Evolutionary conservation across 1,140 invertebrate genomes (phyloP), one percentile per base, ranked within the genome.

Genomic region (Pomacea maculata): DNA sequence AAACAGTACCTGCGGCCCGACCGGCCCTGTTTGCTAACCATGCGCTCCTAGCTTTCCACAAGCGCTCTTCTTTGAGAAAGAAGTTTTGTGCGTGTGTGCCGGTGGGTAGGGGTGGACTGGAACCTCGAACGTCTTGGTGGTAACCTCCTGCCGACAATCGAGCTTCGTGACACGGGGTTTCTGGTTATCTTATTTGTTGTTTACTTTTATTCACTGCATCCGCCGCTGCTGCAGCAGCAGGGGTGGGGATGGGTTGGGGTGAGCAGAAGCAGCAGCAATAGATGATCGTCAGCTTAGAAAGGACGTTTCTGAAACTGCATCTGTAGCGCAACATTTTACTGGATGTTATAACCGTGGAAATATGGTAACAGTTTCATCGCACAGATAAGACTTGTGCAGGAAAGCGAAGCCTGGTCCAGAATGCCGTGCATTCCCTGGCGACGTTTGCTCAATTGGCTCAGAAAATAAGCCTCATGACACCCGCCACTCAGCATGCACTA

Each of bases 381-480:
- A 17, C 15, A 11, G 57, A 61, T 61, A 61, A 61, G 57, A 61
- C 57, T 11, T 61, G 57, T 1, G 15, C 57, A 61, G 15, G 57
- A 61, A 61, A 11, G 11, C 57, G 57, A 61, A 17, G 15, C 11
- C 11, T 17, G 57, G 11, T 17, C 57, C 57, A 61, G 57, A 61
- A 61, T 61, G 67, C 65, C 77, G 57, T 14, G 67, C 34, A 78
- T 78, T 78, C 77, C 77, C 52, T 54, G 67, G 9, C 54, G 77
- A 78, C 77, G 77, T 78, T 29, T 57, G 77, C 77, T 70, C 65
- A 71, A 78, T 78, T 78, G 77, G 77, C 67, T 78, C 65, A 70
- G 45, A 70, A 78, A 78, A 78, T 78, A 78, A 78, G 65, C 77
- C 34, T 78, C 67, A 25, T 78, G 77, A 70, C 77, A 78, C 77